Evolutionary conservation across 2,888 invertebrate genomes (phyloP).

Genomic region (Mythimna impura): DNA sequence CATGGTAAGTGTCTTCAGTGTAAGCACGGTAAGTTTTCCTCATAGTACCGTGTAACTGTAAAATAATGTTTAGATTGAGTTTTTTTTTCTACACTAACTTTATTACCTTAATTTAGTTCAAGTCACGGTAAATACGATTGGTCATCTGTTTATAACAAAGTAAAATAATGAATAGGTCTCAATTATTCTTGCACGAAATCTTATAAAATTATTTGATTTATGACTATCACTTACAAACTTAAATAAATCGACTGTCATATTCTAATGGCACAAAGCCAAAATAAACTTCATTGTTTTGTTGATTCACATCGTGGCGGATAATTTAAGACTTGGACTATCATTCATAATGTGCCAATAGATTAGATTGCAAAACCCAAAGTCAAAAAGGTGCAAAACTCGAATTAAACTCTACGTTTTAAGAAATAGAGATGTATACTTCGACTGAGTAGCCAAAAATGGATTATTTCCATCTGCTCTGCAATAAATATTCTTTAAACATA

Average conservation of each 20-base stretch:
- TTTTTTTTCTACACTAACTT: background rate
- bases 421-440: background rate
- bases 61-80: slow-evolving; percentile 42
- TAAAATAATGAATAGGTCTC: background rate
- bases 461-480: background rate
- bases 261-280: slow-evolving; percentile 18
- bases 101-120: background rate
- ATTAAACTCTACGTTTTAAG: background rate
- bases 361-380: background rate
- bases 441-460: background rate
- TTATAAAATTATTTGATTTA: slow-evolving; percentile 5
- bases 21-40: slow-evolving; percentile 91
- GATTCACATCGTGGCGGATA: background rate
- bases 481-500: background rate
- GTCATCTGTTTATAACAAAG: background rate
- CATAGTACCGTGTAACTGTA: slow-evolving; percentile 92
- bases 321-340: background rate
- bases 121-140: background rate
- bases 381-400: background rate
- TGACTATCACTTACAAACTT: slow-evolving; percentile 11
- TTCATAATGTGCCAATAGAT: background rate
- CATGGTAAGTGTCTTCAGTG: slow-evolving; percentile 92
- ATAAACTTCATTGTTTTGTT: slow-evolving; percentile 9
- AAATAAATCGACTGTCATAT: slow-evolving; percentile 11
- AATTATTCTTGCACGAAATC: background rate